phyloP scores from a whole-genome alignment of 2,113 vertebrate genomes.

The Hiodon tergisus region DNA sequence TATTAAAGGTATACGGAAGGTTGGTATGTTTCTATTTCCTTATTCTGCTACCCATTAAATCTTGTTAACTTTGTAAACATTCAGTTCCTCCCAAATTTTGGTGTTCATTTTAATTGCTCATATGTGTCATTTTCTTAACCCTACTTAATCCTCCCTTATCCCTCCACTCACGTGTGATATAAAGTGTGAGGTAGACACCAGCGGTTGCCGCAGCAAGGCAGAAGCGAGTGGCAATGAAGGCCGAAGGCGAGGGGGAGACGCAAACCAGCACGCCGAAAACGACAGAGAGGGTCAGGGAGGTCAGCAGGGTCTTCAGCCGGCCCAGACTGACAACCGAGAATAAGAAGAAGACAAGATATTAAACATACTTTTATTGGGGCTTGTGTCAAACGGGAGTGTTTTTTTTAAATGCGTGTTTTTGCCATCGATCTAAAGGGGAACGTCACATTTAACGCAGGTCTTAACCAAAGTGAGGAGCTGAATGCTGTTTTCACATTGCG shows the following conservation, averaged over 20 bases:
- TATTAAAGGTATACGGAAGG: too few species aligned
- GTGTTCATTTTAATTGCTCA: neutral
- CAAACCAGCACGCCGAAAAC: slow-evolving; percentile 77
- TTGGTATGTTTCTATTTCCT: too few species aligned
- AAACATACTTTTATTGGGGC: neutral
- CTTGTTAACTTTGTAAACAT: too few species aligned
- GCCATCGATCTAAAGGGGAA: too few species aligned
- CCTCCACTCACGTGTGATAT: slow-evolving; percentile 74
- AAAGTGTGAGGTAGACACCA: slow-evolving; percentile 73
- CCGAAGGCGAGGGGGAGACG: slow-evolving; percentile 69
- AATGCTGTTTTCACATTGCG: too few species aligned
- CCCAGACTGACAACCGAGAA: slow-evolving; percentile 60
- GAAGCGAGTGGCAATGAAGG: slow-evolving; percentile 78
- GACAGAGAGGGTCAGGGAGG: slow-evolving; percentile 71
- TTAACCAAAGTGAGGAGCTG: too few species aligned
- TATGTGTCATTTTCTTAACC: neutral
- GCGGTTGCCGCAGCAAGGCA: slow-evolving; percentile 72
- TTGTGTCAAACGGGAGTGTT: neutral
- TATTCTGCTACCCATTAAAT: too few species aligned
- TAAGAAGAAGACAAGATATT: slow-evolving; percentile 6
- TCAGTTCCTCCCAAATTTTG: neutral
- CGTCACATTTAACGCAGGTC: too few species aligned
- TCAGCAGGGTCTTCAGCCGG: slow-evolving; percentile 67
- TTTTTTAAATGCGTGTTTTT: neutral
- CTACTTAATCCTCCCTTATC: neutral